Base-by-base conservation (phyloP, 2,888 invertebrate species). In the Plutella xylostella region DNA sequence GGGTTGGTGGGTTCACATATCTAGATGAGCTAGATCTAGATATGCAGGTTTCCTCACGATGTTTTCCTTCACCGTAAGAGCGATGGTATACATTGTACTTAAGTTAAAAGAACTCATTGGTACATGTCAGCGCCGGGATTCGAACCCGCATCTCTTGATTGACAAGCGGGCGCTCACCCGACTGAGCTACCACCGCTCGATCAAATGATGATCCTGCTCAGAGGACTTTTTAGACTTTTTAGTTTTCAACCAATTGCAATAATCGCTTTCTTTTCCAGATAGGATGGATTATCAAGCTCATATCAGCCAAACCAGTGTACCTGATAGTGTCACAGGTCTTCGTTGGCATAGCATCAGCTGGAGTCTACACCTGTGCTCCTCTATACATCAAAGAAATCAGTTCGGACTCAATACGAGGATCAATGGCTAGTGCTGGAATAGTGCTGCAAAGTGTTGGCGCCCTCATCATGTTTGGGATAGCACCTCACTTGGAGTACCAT, bases 311-410 rank as follows among this genome's bases (percentile, higher is more conserved):
- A 18, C 50, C 50, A 4, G 28, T 35, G 19, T 34, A 37, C 15
- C 39, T 53, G 4, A 40, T 50, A 4, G 17, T 48, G 5, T 48
- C 53, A 2, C 50, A 48, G 42, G 40, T 20, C 2, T 39, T 39
- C n/a, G 48, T 46, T 15, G 53, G 53, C 7, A 20, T 53, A 1
- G 50, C 48, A 1, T 43, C 38, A 0, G 53, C 48, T 3, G 53
- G 53, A 7, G 45, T 51, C 1, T 53, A 46, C 30, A 44, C 41
- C 11, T 43, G 50, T 0, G 33, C 42, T 7, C 51, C 51, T 9
- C n/a, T 45, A 4, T 53, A 53, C 21, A 50, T 45, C 11, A 53
- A 51, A 34, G 53, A 53, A 42, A 49, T 53, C 15, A 43, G 50
- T 5, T 45, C 50, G 17, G 53, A 51, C 17, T 50, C 48, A n/a